These are phyloP conservation scores for Platygyra sinensis DNA, from an alignment of 64 coral and sea anemone genomes.

Conservation along the genomic window DNA sequence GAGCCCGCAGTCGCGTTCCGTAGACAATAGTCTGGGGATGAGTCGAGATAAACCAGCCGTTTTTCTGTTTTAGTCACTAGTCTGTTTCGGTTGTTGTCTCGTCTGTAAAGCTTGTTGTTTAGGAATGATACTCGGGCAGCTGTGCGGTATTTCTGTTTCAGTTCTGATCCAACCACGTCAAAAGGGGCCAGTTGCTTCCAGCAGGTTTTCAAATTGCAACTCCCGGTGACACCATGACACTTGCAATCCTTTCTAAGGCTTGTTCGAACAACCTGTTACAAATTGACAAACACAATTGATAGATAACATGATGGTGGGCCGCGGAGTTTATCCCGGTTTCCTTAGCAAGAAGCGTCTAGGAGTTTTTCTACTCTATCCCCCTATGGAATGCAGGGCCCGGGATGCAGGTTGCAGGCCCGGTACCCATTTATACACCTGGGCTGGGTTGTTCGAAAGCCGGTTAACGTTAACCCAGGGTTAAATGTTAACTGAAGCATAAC, in stretches of 20 bases:
- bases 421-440: too few relatives aligned
- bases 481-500: too few relatives aligned
- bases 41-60: slow-evolving; percentile 47
- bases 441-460: too few relatives aligned
- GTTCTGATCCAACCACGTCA: slow-evolving; percentile 39
- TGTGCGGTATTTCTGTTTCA: slow-evolving; percentile 63
- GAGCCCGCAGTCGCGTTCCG: slow-evolving; percentile 28
- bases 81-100: neutral
- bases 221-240: slow-evolving; percentile 59
- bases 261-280: slow-evolving; percentile 47
- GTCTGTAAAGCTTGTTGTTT: slow-evolving; percentile 42
- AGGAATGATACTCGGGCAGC: slow-evolving; percentile 44
- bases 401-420: too few relatives aligned
- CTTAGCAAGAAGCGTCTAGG: too few relatives aligned
- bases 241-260: slow-evolving; percentile 48
- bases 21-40: slow-evolving; percentile 57
- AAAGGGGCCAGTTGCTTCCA: slow-evolving; percentile 52
- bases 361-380: too few relatives aligned
- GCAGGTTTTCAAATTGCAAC: slow-evolving; percentile 59
- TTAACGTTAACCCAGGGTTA: too few relatives aligned
- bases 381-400: too few relatives aligned
- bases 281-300: neutral
- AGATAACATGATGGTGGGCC: too few relatives aligned
- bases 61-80: slow-evolving; percentile 16
- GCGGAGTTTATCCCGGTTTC: too few relatives aligned